These are phyloP conservation scores for Rhynchomys soricoides DNA, from an alignment of 2,113 vertebrate genomes.

Conservation along the genomic window DNA sequence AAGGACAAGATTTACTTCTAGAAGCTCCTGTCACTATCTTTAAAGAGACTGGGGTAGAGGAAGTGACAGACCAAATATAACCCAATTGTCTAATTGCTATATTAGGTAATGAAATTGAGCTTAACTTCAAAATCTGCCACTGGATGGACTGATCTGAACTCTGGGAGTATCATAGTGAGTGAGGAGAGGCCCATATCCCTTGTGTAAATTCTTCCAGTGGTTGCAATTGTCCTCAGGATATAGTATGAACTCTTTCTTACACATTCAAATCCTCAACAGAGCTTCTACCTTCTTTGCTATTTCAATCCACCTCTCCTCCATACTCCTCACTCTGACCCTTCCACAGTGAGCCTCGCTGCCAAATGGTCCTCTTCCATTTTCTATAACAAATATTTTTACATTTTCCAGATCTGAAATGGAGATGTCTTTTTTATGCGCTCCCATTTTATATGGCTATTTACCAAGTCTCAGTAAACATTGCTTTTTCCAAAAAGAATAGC, in stretches of 20 bases:
- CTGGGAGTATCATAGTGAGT: background rate
- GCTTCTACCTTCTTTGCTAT: background rate
- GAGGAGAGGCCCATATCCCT: background rate
- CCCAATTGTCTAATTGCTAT: background rate
- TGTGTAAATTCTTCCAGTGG: background rate
- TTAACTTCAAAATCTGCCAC: background rate
- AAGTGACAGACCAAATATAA: background rate
- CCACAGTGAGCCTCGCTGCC: accelerated
- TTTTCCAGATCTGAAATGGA: background rate
- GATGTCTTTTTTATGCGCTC: background rate
- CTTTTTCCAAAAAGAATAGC: background rate
- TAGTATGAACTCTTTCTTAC: background rate
- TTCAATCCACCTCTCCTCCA: background rate
- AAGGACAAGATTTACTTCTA: background rate
- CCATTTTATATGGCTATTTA: background rate
- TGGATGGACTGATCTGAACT: background rate
- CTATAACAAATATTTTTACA: background rate
- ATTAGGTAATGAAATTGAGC: background rate
- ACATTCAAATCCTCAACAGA: background rate
- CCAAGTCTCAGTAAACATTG: background rate
- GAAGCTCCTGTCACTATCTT: background rate
- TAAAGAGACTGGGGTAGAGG: background rate
- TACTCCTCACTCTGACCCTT: background rate
- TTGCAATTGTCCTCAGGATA: background rate
- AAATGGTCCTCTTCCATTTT: background rate